phyloP scores from a whole-genome alignment of 2,797 vertebrate genomes.

The Parambassis ranga region DNA sequence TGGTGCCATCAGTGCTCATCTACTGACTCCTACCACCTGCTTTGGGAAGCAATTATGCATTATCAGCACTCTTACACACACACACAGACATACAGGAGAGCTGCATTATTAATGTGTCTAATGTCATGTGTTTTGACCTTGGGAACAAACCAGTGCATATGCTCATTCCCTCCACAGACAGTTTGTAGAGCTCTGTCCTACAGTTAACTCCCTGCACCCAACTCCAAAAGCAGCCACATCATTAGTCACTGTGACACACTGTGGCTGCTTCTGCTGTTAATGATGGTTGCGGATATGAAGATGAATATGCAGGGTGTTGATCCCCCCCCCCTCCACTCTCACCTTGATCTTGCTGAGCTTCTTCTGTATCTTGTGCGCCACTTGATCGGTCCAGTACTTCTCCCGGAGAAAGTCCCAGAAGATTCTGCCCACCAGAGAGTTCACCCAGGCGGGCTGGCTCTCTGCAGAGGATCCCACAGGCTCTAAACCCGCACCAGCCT shows the following conservation, averaged over 20 bases:
- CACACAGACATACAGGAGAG: neutral
- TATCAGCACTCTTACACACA: slow-evolving; percentile 6
- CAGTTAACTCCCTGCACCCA: neutral
- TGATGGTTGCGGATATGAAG: neutral
- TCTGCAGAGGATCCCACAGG: slow-evolving; percentile 29
- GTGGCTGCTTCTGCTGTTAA: neutral
- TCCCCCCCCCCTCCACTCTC: too few relatives aligned
- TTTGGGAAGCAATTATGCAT: slow-evolving; percentile 16
- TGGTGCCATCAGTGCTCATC: slow-evolving; percentile 18
- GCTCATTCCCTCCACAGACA: neutral
- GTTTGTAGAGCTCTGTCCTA: neutral
- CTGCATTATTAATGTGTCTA: neutral
- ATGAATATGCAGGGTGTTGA: too few relatives aligned
- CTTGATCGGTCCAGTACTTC: slow-evolving; percentile 86
- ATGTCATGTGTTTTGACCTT: slow-evolving; percentile 22
- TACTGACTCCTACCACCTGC: neutral
- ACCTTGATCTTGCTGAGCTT: slow-evolving; percentile 90
- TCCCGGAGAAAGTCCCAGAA: slow-evolving; percentile 90
- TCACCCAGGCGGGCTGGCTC: slow-evolving; percentile 78
- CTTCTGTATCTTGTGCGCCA: slow-evolving; percentile 89
- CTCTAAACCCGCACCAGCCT: slow-evolving; percentile 11
- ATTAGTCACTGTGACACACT: slow-evolving; percentile 11
- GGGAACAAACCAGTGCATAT: neutral
- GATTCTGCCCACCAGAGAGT: slow-evolving; percentile 84
- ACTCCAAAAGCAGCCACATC: neutral